Evolutionary conservation across 2,113 vertebrate species (phyloP), one percentile per base, ranked within the genome.

Genomic region (Oreochromis tanganicae): DNA sequence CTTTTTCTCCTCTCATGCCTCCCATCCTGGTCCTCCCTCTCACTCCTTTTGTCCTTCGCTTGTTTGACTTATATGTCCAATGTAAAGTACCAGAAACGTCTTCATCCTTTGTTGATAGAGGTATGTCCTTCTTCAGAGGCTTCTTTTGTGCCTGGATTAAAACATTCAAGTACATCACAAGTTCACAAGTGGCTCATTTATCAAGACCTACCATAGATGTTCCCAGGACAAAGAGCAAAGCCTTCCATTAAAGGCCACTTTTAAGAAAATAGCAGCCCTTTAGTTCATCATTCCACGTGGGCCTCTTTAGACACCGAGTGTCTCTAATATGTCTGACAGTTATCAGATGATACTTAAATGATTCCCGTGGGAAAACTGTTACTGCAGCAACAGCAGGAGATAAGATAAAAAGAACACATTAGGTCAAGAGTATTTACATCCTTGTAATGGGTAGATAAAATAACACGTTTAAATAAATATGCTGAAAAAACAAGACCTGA

Each of bases 181-280:
- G 91, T 66, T 87, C 68, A 89, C 55, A 86, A 90, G 91, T 66
- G 59, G 52, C 84, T 82, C n/a, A 87, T 85, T 87, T 87, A 84
- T 91, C 85, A 89, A 61, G 54, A 32, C 48, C n/a, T 75, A 50
- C 29, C 19, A 54, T 27, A 43, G 54, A 73, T 87, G 78, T 84
- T 86, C 73, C 68, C 81, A 85, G 78, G 84, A 89, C 59, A 93
- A 84, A 85, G 63, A 87, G 68, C 80, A 66, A 92, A 87, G 61
- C 41, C 29, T 79, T 88, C 34, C 82, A 88, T 89, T 89, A 91
- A 32, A 36, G 88, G 34, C 38, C 66, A 66, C 56, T 89, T 92
- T 86, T 85, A 87, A 75, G 63, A 68, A 81, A 86, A 82, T 81
- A 90, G 85, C 10, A 4, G 6, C 24, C 19, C 17, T 82, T 80